A percentile compares a stretch with the other conserved stretches of the same genome.
These are phyloP conservation scores for Pollachius pollachius DNA, from an alignment of 2,113 vertebrate species.

Conservation along the genomic window DNA sequence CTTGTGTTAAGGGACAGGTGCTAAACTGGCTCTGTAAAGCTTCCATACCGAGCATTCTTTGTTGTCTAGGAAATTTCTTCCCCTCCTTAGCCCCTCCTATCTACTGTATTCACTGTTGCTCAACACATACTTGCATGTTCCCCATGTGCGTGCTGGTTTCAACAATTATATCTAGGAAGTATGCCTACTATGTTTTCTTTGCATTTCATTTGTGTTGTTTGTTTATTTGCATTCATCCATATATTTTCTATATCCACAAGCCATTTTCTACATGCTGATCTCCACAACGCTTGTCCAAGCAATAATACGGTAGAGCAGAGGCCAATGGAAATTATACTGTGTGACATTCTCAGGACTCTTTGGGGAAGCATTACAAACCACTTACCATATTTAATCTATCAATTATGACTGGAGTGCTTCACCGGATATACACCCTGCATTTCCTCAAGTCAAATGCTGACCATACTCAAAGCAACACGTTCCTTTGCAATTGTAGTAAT, in stretches of 20 bases:
- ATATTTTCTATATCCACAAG: not conserved
- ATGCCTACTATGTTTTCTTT: too few species aligned
- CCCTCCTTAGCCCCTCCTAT: too few species aligned
- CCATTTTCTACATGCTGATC: not conserved
- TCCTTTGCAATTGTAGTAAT: too few species aligned
- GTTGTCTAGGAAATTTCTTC: too few species aligned
- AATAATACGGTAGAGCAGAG: not conserved
- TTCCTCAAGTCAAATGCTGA: slow-evolving; percentile 32
- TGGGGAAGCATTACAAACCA: slow-evolving; percentile 55
- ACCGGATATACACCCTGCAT: not conserved
- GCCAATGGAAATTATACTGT: slow-evolving; percentile 33
- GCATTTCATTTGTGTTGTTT: not conserved
- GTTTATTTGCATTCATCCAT: not conserved
- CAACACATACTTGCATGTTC: not conserved
- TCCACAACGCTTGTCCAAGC: not conserved
- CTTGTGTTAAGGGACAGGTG: too few species aligned
- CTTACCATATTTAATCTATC: slow-evolving; percentile 64
- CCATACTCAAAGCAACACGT: too few species aligned
- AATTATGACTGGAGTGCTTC: slow-evolving; percentile 62
- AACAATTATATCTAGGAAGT: not conserved
- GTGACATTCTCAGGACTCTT: slow-evolving; percentile 39
- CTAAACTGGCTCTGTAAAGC: too few species aligned
- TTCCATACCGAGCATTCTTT: too few species aligned
- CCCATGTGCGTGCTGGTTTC: not conserved
- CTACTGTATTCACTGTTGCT: too few species aligned